Evolutionary conservation across 2,113 vertebrate genomes (phyloP).

Genomic region (rabbit (Oryctolagus cuniculus)): mOryCun1.1 NC_091451.1:20973501-20974000

Average conservation of each 20-base stretch:
- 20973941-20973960: neutral
- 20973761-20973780: neutral
- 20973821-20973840: too few relatives aligned
- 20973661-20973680: neutral
- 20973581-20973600: neutral
- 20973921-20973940: too few relatives aligned
- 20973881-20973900: too few relatives aligned
- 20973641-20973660: neutral
- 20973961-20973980: too few relatives aligned
- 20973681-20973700: neutral
- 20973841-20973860: too few relatives aligned
- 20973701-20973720: neutral
- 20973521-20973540: constrained; percentile 94
- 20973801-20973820: neutral
- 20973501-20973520: constrained; percentile 92
- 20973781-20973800: too few relatives aligned
- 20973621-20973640: neutral
- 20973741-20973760: too few relatives aligned
- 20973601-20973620: neutral
- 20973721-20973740: too few relatives aligned
- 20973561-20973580: neutral
- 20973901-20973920: too few relatives aligned
- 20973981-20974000: too few relatives aligned
- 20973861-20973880: too few relatives aligned
- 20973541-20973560: constrained; percentile 81